These are phyloP conservation scores for Xanthia icteritia DNA, from an alignment of 2,888 invertebrate species.

Conservation along the genomic window DNA sequence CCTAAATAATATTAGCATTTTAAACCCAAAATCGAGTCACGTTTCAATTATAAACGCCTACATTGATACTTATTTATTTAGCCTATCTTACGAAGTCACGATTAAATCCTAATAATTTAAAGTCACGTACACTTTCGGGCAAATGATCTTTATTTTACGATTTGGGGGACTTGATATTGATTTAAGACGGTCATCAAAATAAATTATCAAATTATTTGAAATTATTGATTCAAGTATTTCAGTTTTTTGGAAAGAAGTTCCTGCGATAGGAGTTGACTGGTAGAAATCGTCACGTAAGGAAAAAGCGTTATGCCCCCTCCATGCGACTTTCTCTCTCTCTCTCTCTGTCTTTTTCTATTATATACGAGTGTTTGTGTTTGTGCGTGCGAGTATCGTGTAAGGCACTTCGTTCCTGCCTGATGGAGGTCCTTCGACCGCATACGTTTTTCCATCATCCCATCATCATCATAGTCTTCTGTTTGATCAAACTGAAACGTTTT, in stretches of 20 bases:
- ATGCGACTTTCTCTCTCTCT: too few relatives aligned
- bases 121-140: conserved; percentile 43
- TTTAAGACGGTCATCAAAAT: background rate
- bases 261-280: too few relatives aligned
- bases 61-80: conserved; percentile 27
- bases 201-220: background rate
- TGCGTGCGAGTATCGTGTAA: too few relatives aligned
- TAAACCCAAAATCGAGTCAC: conserved; percentile 29
- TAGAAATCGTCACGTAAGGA: too few relatives aligned
- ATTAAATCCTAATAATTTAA: conserved; percentile 32
- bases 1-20: conserved; percentile 24
- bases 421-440: too few relatives aligned
- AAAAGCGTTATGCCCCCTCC: too few relatives aligned
- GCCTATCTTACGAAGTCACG: conserved; percentile 33
- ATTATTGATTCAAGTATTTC: background rate
- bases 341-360: too few relatives aligned
- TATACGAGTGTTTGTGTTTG: too few relatives aligned
- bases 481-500: background rate
- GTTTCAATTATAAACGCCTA: conserved; percentile 35
- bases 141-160: conserved; percentile 37
- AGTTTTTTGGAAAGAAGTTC: background rate
- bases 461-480: background rate
- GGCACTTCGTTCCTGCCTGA: too few relatives aligned
- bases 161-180: conserved; percentile 8
- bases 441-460: background rate